A percentile compares a stretch with the other conserved stretches of the same genome.
phyloP scores from a whole-genome alignment of 2,797 vertebrate genomes.

The Poeciliopsis infans region DNA sequence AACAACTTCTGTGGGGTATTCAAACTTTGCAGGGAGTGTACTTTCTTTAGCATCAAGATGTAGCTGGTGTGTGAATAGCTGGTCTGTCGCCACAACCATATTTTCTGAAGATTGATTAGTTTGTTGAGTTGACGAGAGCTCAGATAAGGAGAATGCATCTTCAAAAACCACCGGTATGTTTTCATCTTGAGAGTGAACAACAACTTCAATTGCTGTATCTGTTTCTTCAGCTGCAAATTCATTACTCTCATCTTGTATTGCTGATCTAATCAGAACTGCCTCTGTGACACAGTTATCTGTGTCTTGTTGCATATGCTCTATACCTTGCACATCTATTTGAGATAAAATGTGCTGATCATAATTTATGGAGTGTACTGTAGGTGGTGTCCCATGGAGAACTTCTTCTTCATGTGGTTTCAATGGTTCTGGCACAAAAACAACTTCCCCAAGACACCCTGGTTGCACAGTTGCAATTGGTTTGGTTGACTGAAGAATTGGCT shows the following conservation, averaged over 20 bases:
- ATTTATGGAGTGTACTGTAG: slow-evolving; percentile 15
- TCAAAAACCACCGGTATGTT: slow-evolving; percentile 20
- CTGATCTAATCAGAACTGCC: slow-evolving; percentile 16
- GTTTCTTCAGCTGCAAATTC: slow-evolving; percentile 40
- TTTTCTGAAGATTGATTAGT: slow-evolving; percentile 27
- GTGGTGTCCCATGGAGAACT: slow-evolving; percentile 31
- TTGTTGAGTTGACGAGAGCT: slow-evolving; percentile 33
- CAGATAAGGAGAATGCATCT: slow-evolving; percentile 20
- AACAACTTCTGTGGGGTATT: slow-evolving; percentile 43
- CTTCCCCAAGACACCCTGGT: slow-evolving; percentile 43
- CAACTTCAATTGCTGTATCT: slow-evolving; percentile 19
- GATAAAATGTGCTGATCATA: slow-evolving; percentile 27
- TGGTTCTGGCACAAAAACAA: slow-evolving; percentile 29
- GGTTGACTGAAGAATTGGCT: slow-evolving; percentile 23
- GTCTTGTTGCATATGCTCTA: slow-evolving; percentile 39
- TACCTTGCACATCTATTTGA: slow-evolving; percentile 38
- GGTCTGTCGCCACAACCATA: slow-evolving; percentile 25
- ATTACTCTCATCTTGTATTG: slow-evolving; percentile 25
- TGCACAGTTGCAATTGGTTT: slow-evolving; percentile 36
- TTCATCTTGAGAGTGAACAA: slow-evolving; percentile 30
- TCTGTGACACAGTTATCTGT: slow-evolving; percentile 31
- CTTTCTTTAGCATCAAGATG: slow-evolving; percentile 18
- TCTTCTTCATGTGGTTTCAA: slow-evolving; percentile 20
- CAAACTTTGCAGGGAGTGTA: slow-evolving; percentile 21
- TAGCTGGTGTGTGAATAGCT: slow-evolving; percentile 33